A percentile compares a stretch with the other conserved stretches of the same genome.
These are phyloP conservation scores for Heloderma charlesbogerti DNA, from an alignment of 2,113 vertebrate species.

Conservation along the genomic window DNA sequence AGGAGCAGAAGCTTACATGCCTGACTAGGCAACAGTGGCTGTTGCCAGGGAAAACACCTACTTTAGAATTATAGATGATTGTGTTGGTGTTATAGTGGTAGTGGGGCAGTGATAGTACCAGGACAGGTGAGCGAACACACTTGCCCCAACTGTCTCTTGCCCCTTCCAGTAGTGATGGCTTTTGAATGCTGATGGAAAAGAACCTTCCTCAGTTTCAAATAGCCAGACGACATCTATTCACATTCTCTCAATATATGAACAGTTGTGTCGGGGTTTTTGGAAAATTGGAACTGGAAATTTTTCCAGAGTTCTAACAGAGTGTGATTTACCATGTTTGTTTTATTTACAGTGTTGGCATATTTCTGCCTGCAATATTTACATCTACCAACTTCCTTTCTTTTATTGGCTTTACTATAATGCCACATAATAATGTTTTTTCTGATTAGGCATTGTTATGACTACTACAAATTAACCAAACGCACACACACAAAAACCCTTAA, in stretches of 20 bases:
- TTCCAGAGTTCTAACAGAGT: too few species aligned
- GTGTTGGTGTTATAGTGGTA: neutral
- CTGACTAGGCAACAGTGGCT: neutral
- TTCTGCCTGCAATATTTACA: too few species aligned
- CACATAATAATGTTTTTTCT: too few species aligned
- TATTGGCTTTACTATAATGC: too few species aligned
- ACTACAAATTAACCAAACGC: too few species aligned
- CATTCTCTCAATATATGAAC: neutral
- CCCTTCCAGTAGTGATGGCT: neutral
- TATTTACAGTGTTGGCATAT: too few species aligned
- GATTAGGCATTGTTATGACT: too few species aligned
- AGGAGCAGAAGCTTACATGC: neutral
- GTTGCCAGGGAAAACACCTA: neutral
- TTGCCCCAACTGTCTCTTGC: neutral
- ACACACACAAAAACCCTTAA: too few species aligned
- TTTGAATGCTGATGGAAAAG: neutral
- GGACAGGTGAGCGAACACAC: neutral
- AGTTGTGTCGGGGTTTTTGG: neutral
- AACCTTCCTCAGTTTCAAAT: neutral
- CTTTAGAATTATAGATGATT: neutral
- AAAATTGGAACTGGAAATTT: too few species aligned
- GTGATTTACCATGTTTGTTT: too few species aligned
- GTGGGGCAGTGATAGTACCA: neutral
- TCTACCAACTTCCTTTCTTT: too few species aligned
- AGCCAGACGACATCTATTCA: neutral